Evolutionary conservation across 2,888 invertebrate genomes (phyloP), one percentile per base, ranked within the genome.

Genomic region (Chelonus formosanus): DNA sequence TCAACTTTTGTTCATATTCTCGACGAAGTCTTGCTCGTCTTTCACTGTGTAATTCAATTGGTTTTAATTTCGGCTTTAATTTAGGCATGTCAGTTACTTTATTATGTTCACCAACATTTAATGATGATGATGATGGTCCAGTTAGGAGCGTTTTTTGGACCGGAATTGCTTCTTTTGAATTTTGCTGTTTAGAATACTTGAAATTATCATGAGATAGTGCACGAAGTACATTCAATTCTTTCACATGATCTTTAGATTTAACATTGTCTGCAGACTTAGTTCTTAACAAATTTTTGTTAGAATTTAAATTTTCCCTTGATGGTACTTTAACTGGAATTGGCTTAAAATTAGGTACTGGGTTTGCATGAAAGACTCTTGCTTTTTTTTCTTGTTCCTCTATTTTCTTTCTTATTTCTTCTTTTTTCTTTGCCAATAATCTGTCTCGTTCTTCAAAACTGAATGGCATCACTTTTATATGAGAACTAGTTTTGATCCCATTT

Each of bases 371-470:
- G 70, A 88, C 88, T 1, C 87, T 84, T 0, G 87, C 86, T 78
- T 89, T 88, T 73, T 87, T 89, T 67, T 86, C 85, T 69, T 89
- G 88, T 70, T 90, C 88, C 31, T 89, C 78, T 65, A 86, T 84
- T 71, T 87, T 86, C 71, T 88, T 87, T 3, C 91, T 87, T 72
- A 86, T 86, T 73, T 89, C 87, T 71, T 91, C 89, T 71, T 88
- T 89, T 63, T 86, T 88, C 50, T 85, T 84, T 58, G 85, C 84
- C 40, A 88, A 74, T 63, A 86, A 83, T 76, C 88, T 88, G 78
- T 92, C 88, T 6, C 90, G 82, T 63, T 87, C 85, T 67, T 91
- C 91, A 84, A 93, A 93, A 70, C 90, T 91, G 76, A 92, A 92
- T 8, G 92, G 92, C 63, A 84, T 56, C 0, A 78, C 74, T 68